Evolutionary conservation across 2,888 invertebrate species (phyloP).

Genomic region (Pristionchus arcanus): DNA sequence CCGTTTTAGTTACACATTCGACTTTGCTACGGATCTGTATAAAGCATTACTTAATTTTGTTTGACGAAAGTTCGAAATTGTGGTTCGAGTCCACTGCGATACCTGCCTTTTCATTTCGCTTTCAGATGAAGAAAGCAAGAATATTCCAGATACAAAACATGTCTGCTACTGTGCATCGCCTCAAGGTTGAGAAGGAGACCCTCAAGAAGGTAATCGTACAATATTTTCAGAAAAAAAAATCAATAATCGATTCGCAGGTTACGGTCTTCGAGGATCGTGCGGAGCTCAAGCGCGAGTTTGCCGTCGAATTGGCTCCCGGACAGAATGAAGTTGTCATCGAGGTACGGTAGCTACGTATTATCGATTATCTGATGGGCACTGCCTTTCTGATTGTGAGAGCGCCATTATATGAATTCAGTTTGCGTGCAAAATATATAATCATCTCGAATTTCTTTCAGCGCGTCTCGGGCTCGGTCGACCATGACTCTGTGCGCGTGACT

Average conservation of each 20-base stretch:
- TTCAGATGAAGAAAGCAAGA: neutral
- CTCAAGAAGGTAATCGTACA: slow-evolving; percentile 33
- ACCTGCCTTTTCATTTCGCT: neutral
- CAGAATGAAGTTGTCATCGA: slow-evolving; percentile 68
- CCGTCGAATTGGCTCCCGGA: slow-evolving; percentile 62
- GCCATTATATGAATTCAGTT: too few relatives aligned
- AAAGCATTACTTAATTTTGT: neutral
- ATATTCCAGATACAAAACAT: slow-evolving; percentile 12
- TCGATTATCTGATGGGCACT: neutral
- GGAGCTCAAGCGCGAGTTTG: slow-evolving; percentile 68
- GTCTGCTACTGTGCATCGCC: slow-evolving; percentile 19
- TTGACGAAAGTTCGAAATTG: neutral
- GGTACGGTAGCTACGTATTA: slow-evolving; percentile 55
- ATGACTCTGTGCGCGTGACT: slow-evolving; percentile 72
- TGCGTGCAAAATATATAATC: too few relatives aligned
- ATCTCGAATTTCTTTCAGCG: slow-evolving; percentile 61
- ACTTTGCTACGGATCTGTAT: slow-evolving; percentile 26
- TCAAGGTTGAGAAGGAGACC: slow-evolving; percentile 50
- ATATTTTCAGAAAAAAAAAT: neutral
- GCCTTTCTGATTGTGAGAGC: neutral
- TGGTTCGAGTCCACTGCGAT: slow-evolving; percentile 29
- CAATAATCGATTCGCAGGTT: slow-evolving; percentile 53
- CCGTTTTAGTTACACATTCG: neutral
- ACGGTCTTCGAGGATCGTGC: slow-evolving; percentile 75
- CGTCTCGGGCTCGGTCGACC: slow-evolving; percentile 59